phyloP scores from a whole-genome alignment of 2,797 vertebrate genomes.

The Onychomys arenicola region DNA sequence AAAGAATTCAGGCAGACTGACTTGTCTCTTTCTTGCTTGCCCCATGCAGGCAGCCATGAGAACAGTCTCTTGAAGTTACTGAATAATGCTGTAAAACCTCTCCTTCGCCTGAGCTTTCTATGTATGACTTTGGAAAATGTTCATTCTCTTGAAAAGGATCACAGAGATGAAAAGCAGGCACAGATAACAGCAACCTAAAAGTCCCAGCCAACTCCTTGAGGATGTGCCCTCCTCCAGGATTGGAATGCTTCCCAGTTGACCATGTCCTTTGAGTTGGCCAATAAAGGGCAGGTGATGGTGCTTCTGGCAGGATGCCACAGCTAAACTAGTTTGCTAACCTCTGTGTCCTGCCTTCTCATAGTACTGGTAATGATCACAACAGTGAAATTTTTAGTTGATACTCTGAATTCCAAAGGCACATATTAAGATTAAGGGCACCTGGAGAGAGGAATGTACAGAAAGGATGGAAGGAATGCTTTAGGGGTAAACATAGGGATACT shows the following conservation, averaged over 20 bases:
- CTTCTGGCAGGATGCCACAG: background rate
- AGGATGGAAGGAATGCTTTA: background rate
- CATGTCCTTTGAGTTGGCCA: background rate
- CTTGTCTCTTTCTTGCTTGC: background rate
- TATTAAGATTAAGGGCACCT: background rate
- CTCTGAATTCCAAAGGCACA: background rate
- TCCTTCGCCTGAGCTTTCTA: background rate
- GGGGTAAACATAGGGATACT: background rate
- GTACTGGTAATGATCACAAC: background rate
- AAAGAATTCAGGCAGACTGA: background rate
- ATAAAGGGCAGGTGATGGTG: background rate
- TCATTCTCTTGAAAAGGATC: background rate
- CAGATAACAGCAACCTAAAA: background rate
- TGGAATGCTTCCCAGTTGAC: background rate
- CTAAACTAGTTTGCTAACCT: background rate
- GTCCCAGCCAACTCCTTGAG: background rate
- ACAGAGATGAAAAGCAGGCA: conserved; percentile 4
- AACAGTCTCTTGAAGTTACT: background rate
- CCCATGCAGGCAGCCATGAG: background rate
- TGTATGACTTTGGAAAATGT: conserved; percentile 3
- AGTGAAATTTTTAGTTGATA: background rate
- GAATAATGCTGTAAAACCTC: background rate
- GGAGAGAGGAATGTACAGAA: background rate
- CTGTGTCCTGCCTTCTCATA: background rate
- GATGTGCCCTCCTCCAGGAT: background rate